Base-by-base conservation (phyloP, 1,140 invertebrate species). In the Harlomillsia oculata region DNA sequence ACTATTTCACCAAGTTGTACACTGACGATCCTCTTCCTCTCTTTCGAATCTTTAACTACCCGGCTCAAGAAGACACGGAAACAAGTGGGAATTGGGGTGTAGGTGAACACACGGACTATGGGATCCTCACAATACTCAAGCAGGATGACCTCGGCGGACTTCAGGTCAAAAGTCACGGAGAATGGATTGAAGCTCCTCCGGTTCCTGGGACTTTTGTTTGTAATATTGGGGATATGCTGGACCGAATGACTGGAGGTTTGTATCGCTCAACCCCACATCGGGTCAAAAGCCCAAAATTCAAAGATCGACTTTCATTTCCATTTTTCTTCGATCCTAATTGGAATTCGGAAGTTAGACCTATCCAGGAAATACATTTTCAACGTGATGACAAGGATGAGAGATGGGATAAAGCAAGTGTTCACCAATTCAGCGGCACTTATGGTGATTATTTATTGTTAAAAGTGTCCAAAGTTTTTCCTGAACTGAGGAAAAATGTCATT, bases 161-260 rank as follows among this genome's bases (percentile, higher is more conserved):
- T 14, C 44, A 61, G 50, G 50, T 61, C 1, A 56, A 56, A 49
- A 6, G 34, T 2, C 44, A 29, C 4, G 3, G 14, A 16, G 14
- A 44, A 39, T 61, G 59, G 59, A 48, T 61, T 9, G 16, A 52
- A 26, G 59, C 59, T 18, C 59, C 49, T 16, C 59, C 59, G 13
- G 37, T 61, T 41, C 36, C 18, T 4, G 51, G 39, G 8, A 36
- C 59, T 1, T 61, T 61, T 57, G 41, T 61, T 9, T 56, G 53
- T 25, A 61, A 61, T 43, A 56, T 61, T 48, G 59, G 59, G 0
- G 59, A 61, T 36, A 56, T 56, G 54, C 21, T 61, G 39, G 59
- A 61, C 8, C 26, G 41, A 36, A 40, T 56, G 37, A 61, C 53
- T 3, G 54, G 53, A 3, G 59, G 59, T 14, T 14, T 61, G 1